Evolutionary conservation across 1,140 invertebrate genomes (phyloP).

Genomic region (Rhagoletis zephyria): DNA sequence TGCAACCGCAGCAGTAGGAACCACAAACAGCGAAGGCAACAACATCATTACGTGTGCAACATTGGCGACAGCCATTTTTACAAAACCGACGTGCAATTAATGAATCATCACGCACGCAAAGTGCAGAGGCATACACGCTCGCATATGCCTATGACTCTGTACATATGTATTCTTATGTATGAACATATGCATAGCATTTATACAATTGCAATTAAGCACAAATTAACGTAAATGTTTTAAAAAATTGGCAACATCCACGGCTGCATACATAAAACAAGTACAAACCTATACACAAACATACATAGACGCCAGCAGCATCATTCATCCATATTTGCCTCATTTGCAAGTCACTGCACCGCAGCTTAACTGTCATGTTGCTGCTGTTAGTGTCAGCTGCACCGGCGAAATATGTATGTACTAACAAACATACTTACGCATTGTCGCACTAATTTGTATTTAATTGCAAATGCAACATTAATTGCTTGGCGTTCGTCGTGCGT

Average conservation of each 20-base stretch:
- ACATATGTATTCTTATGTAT: too few relatives aligned
- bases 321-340: background rate
- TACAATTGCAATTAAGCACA: background rate
- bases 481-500: background rate
- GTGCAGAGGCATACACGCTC: background rate
- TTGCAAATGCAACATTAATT: slow-evolving; percentile 31
- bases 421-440: background rate
- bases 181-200: background rate
- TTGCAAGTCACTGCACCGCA: background rate
- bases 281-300: background rate
- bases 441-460: slow-evolving; percentile 6
- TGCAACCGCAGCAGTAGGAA: background rate
- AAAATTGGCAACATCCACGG: background rate
- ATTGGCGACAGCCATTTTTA: background rate
- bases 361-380: background rate
- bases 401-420: background rate
- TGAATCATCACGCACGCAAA: background rate
- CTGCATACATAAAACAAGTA: background rate
- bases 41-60: background rate
- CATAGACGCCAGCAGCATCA: background rate
- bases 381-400: background rate
- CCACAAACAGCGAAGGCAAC: background rate
- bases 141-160: background rate
- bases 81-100: background rate
- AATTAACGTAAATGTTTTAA: background rate